Evolutionary conservation across 2,888 invertebrate species (phyloP).

Genomic region (Trichacis sp.): DNA sequence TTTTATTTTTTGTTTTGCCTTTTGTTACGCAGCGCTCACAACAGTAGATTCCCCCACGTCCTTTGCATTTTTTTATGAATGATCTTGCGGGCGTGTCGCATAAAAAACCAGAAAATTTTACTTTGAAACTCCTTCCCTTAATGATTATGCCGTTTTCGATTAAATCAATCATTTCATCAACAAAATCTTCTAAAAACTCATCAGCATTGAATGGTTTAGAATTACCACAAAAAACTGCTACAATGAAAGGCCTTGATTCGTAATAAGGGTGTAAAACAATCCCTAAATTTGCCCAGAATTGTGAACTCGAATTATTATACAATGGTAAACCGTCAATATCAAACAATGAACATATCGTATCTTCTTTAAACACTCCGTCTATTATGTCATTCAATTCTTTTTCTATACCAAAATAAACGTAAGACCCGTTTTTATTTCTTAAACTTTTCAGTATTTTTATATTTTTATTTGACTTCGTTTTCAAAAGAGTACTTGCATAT

Average conservation of each 20-base stretch:
- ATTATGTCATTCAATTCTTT: background rate
- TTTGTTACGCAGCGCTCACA: conserved; percentile 25
- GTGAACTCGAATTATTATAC: conserved; percentile 18
- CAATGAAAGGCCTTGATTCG: conserved; percentile 19
- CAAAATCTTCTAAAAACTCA: conserved; percentile 28
- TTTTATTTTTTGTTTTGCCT: conserved; percentile 15
- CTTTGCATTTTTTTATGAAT: conserved; percentile 32
- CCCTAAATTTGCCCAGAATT: conserved; percentile 27
- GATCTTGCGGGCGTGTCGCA: conserved; percentile 33
- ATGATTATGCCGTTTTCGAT: conserved; percentile 19
- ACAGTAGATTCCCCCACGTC: conserved; percentile 18
- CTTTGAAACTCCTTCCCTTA: conserved; percentile 10
- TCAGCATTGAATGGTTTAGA: conserved; percentile 21
- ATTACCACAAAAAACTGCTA: conserved; percentile 17
- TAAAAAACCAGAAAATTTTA: conserved; percentile 23
- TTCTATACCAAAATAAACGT: conserved; percentile 5
- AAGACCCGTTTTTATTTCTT: background rate
- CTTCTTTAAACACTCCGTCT: conserved; percentile 14
- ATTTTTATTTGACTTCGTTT: background rate
- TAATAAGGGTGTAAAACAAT: conserved; percentile 15
- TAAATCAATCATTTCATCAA: conserved; percentile 21
- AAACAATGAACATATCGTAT: conserved; percentile 25
- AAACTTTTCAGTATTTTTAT: background rate
- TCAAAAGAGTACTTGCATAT: background rate
- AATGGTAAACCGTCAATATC: conserved; percentile 32